phyloP scores from a whole-genome alignment of 1,140 invertebrate species.

The Palaemon carinicauda region DNA sequence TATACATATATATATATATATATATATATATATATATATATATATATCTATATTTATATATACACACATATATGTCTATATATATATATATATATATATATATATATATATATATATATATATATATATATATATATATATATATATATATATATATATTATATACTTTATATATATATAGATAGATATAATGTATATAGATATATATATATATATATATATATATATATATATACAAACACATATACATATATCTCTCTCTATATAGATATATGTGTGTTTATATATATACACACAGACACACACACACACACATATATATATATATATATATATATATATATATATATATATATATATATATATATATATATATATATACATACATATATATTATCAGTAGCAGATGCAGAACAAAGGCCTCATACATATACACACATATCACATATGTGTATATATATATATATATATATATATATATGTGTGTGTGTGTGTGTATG shows the following conservation, averaged over 20 bases:
- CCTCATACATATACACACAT: too few relatives aligned
- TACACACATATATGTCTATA: neutral
- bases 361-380: too few relatives aligned
- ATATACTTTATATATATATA: neutral
- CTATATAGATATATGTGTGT: too few relatives aligned
- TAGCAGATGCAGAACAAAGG: too few relatives aligned
- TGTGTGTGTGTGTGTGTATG: too few relatives aligned
- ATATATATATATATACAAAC: neutral
- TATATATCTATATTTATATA: neutral
- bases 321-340: conserved; percentile 50
- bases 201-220: neutral
- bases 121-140: neutral
- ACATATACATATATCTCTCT: neutral
- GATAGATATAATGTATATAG: neutral
- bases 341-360: neutral
- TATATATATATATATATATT: neutral
- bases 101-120: neutral
- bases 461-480: too few relatives aligned
- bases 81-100: neutral
- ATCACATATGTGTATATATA: too few relatives aligned
- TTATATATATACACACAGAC: neutral
- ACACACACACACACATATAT: neutral
- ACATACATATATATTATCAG: too few relatives aligned
- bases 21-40: neutral
- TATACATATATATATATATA: neutral